Evolutionary conservation across 2,888 invertebrate genomes (phyloP).

Genomic region (Zhuqinia jingwanae): DNA sequence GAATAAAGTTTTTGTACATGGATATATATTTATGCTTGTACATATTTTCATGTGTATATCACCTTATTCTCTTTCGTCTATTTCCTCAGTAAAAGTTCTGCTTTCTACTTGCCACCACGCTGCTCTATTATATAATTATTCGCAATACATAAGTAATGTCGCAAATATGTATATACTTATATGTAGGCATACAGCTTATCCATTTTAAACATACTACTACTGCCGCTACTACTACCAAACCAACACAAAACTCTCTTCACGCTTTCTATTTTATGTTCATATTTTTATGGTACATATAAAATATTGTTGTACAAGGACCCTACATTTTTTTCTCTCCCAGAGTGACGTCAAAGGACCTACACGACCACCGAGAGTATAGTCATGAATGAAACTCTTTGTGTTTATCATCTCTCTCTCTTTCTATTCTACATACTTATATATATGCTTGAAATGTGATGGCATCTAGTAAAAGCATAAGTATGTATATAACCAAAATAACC

Average conservation of each 20-base stretch:
- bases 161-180: no score
- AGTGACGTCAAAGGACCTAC: conserved; percentile 57
- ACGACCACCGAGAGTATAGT: conserved; percentile 35
- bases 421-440: background rate
- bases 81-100: no score
- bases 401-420: conserved; percentile 40
- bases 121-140: no score
- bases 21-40: background rate
- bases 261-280: conserved; percentile 22
- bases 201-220: no score
- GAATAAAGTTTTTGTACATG: conserved; percentile 5
- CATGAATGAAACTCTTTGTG: conserved; percentile 54
- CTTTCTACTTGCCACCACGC: no score
- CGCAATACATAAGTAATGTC: no score
- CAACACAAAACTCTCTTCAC: background rate
- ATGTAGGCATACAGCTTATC: no score
- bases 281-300: conserved; percentile 56
- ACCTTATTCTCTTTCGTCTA: no score
- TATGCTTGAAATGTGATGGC: background rate
- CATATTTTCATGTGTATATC: background rate
- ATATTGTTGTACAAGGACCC: conserved; percentile 56
- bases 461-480: background rate
- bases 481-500: background rate
- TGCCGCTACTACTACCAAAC: no score
- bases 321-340: conserved; percentile 37